Percentiles rank a stretch among this genome's conserved stretches.
Conservation (phyloP, 2,797 vertebrate genomes). For the Protosalanx chinensis region DNA sequence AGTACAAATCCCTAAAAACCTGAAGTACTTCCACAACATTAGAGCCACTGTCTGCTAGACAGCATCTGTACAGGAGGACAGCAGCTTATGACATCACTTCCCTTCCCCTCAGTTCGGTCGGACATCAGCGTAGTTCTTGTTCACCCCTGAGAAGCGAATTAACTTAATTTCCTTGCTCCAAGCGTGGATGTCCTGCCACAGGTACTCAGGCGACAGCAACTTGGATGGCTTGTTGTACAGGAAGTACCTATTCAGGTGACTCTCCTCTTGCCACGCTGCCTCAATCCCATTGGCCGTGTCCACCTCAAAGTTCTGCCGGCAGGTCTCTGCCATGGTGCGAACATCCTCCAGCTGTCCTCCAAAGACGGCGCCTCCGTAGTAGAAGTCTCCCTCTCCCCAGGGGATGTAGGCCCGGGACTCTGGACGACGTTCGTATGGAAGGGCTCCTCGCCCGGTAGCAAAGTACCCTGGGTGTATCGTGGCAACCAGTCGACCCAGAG, state of each 20-base stretch:
- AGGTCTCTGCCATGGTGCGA: constrained; percentile 58
- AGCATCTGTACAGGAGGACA: not conserved
- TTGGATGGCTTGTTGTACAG: constrained; percentile 72
- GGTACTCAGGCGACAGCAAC: constrained; percentile 75
- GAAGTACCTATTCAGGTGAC: constrained; percentile 74
- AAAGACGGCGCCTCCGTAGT: constrained; percentile 69
- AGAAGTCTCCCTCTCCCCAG: constrained; percentile 72
- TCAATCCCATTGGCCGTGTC: constrained; percentile 68
- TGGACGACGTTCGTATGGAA: constrained; percentile 72
- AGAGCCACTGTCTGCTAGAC: not conserved
- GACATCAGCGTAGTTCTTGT: constrained; percentile 61
- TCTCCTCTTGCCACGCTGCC: constrained; percentile 79
- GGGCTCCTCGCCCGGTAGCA: constrained; percentile 14
- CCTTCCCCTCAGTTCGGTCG: constrained; percentile 42
- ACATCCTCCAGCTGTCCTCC: constrained; percentile 64
- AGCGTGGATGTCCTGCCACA: constrained; percentile 70
- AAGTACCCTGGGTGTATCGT: constrained; percentile 75
- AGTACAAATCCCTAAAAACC: too few species aligned
- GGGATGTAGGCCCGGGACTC: constrained; percentile 68
- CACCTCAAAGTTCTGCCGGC: constrained; percentile 58
- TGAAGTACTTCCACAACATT: not conserved
- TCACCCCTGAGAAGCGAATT: constrained; percentile 64
- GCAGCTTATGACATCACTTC: not conserved
- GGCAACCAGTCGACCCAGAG: constrained; percentile 64
- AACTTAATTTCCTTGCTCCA: constrained; percentile 52